Percentiles rank a stretch among this genome's conserved stretches.
These are phyloP conservation scores for Conopomorpha cramerella DNA, from an alignment of 1,140 invertebrate genomes.

Conservation along the genomic window DNA sequence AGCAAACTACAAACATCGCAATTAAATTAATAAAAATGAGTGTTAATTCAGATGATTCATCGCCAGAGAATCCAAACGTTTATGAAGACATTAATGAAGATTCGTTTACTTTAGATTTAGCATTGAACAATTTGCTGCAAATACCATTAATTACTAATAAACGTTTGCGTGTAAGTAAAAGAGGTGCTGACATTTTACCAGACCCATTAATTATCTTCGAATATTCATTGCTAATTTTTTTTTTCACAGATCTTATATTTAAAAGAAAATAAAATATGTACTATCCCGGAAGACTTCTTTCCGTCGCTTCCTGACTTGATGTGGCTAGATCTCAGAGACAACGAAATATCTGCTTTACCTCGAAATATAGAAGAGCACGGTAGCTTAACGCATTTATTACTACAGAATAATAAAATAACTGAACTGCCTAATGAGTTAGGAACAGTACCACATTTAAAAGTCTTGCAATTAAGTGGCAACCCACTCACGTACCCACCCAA, in stretches of 20 bases:
- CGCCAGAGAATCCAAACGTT: slow-evolving; percentile 11
- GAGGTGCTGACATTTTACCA: too few relatives aligned
- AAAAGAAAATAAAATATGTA: slow-evolving; percentile 55
- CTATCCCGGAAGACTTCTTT: slow-evolving; percentile 60
- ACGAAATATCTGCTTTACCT: slow-evolving; percentile 56
- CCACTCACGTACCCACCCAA: slow-evolving; percentile 55
- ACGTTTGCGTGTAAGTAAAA: slow-evolving; percentile 20
- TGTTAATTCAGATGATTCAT: slow-evolving; percentile 7
- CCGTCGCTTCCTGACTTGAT: slow-evolving; percentile 42
- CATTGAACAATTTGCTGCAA: slow-evolving; percentile 11
- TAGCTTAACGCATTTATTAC: slow-evolving; percentile 58
- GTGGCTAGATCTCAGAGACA: slow-evolving; percentile 65
- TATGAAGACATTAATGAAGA: slow-evolving; percentile 26
- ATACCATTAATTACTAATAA: slow-evolving; percentile 20
- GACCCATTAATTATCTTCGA: too few relatives aligned
- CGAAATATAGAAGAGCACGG: slow-evolving; percentile 53
- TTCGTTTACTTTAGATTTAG: slow-evolving; percentile 19
- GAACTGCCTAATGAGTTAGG: slow-evolving; percentile 62
- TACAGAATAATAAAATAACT: slow-evolving; percentile 62
- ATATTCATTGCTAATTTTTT: slow-evolving; percentile 3
- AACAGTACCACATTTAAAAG: slow-evolving; percentile 51
- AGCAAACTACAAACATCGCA: not conserved
- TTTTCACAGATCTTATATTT: slow-evolving; percentile 61
- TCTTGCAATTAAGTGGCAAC: slow-evolving; percentile 57
- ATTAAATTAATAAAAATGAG: slow-evolving; percentile 6